Evolutionary conservation across 2,888 invertebrate genomes (phyloP), one percentile per base, ranked within the genome.

Genomic region (Celastrina argiolus): DNA sequence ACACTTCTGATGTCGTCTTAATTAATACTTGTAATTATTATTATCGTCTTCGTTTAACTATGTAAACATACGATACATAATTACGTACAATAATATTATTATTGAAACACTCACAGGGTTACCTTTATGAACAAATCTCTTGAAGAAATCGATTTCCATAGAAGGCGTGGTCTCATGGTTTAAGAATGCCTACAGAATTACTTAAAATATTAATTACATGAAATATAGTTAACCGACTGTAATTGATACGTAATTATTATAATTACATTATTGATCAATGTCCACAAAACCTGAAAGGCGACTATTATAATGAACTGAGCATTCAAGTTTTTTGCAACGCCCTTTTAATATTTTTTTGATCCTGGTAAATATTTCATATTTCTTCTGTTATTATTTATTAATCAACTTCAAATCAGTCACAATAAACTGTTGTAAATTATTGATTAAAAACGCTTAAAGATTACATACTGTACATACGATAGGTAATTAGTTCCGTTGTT

Each of bases 201-300:
- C 22, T 51, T 22, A 51, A 31, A 59, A 34, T 59, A 59, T 59
- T 58, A 59, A 31, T 18, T 12, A 16, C 59, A 59, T 34, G 34
- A 59, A 39, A 22, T 22, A 22, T 39, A 14, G 14, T 61, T 61
- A 56, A 61, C 22, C 14, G 22, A 39, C 39, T 39, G 61, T 36
- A 61, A 61, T 61, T 22, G 61, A 61, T 61, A 61, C 61, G 61
- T 61, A 39, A 39, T 61, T 61, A 61, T 61, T 7, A 61, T 36
- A 39, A 61, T 39, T 36, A 36, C 39, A 36, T 61, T 61, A 36
- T 36, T 22, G 18, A 61, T 36, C 36, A 18, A 61, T 61, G 51
- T 51, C 22, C 22, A 26, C 14, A 18, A 26, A 61, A 36, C 39
- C 18, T n/a, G 36, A 61, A 39, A 59, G n/a, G 18, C 39, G 16